Evolutionary conservation across 2,888 invertebrate species (phyloP), one percentile per base, ranked within the genome.

Genomic region (Hirtodrosophila alboralis): DNA sequence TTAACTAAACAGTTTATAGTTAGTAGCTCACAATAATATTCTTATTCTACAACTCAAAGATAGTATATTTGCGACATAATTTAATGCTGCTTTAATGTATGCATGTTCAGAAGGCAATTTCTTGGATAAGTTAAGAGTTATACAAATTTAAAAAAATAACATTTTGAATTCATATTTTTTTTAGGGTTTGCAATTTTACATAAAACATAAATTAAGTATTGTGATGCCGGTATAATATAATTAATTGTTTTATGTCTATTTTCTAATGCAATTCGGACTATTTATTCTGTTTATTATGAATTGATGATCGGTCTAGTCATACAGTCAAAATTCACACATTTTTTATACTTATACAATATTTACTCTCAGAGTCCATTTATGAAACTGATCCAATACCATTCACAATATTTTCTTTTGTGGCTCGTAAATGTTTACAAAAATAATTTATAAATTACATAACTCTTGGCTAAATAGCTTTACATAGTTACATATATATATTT

Each of bases 381-480:
- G 44, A 56, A 33, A 33, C 33, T 66, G 34, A 13, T 44, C 53
- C n/a, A n/a, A 40, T 36, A 18, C 28, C 36, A 37, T 59, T 64
- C 49, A 54, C 72, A 49, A 53, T 45, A n/a, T 31, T 41, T n/a
- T n/a, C n/a, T n/a, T n/a, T 53, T 49, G 62, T 69, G 62, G 63
- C 72, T 78, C 80, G 67, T 85, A 84, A 81, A 84, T 75, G 75
- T 74, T 76, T 72, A 84, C 73, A 86, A 83, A 81, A 77, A 87
- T 84, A 78, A 81, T 75, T 75, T 81, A 84, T 84, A 79, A 85
- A 69, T 78, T 78, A 78, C 84, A 64, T 80, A 77, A 84, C 75
- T 70, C 65, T 87, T 48, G 60, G 60, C 72, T 60, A 60, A 64
- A 59, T 74, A 59, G 40, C 54, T 43, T 34, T 54, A 49, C 43